A percentile compares a stretch with the other conserved stretches of the same genome.
Evolutionary conservation across 2,113 vertebrate species (phyloP).

Genomic region (Cryptoleucopteryx plumbea): DNA sequence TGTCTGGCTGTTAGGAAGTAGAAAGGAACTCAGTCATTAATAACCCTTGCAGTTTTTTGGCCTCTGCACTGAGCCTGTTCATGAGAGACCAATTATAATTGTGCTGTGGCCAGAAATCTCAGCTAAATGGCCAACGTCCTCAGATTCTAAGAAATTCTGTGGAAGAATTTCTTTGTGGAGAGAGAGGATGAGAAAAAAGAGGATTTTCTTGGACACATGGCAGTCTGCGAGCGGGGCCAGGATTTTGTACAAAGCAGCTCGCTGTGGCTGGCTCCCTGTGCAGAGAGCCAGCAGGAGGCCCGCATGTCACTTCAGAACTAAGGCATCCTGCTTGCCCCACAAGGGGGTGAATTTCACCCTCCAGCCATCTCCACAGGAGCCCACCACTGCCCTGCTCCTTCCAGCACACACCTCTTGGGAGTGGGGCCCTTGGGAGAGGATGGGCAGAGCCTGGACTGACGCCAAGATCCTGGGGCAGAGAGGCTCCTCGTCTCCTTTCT

Average conservation of each 20-base stretch:
- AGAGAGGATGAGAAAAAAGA: conserved; percentile 35
- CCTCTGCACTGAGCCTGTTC: neutral
- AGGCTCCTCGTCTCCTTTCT: neutral
- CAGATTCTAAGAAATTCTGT: conserved; percentile 57
- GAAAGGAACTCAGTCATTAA: conserved; percentile 55
- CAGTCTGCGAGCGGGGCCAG: neutral
- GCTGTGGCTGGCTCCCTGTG: neutral
- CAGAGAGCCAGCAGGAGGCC: neutral
- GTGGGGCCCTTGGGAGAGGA: neutral
- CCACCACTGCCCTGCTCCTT: neutral
- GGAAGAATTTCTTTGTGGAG: conserved; percentile 46
- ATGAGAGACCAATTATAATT: conserved; percentile 45
- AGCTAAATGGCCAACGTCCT: conserved; percentile 32
- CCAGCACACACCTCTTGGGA: neutral
- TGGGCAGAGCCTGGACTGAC: neutral
- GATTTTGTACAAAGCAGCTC: conserved; percentile 7
- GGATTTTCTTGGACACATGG: conserved; percentile 54
- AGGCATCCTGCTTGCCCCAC: neutral
- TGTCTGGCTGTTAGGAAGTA: conserved; percentile 43
- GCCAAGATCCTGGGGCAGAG: neutral
- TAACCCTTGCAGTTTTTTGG: conserved; percentile 57
- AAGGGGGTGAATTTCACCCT: neutral
- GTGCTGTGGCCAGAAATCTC: conserved; percentile 20
- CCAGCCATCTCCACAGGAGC: neutral
- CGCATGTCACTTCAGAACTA: neutral